These are phyloP conservation scores for Schizothorax lantsangensis DNA, from an alignment of 2,797 vertebrate species.

Conservation along the genomic window DNA sequence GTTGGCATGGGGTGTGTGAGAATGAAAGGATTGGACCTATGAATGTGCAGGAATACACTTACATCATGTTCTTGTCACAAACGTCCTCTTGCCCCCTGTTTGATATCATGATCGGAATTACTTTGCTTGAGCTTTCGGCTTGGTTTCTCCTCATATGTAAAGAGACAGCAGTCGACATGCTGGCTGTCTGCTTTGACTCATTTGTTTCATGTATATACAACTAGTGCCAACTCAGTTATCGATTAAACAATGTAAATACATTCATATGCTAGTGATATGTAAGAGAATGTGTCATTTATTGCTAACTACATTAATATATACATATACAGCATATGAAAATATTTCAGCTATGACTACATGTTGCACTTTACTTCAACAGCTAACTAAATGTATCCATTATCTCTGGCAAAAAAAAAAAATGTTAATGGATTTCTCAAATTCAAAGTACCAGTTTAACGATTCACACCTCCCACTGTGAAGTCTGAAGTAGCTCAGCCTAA, in stretches of 20 bases:
- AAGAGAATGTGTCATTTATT: background rate
- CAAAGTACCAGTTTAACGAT: conserved; percentile 6
- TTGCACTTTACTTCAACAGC: background rate
- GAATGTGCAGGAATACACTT: conserved; percentile 17
- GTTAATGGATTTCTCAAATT: conserved; percentile 3
- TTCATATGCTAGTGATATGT: background rate
- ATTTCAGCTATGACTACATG: background rate
- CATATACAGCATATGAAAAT: background rate
- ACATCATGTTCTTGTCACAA: conserved; percentile 35
- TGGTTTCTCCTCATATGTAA: conserved; percentile 41
- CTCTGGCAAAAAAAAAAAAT: background rate
- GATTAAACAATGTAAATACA: background rate
- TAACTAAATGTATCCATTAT: conserved; percentile 4
- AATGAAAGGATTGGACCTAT: conserved; percentile 56
- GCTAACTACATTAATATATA: background rate
- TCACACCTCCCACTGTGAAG: conserved; percentile 22
- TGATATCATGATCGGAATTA: conserved; percentile 45
- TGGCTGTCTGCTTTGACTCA: background rate
- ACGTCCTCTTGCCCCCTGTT: conserved; percentile 46
- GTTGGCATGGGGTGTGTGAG: conserved; percentile 48
- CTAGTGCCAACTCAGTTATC: background rate
- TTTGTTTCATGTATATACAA: background rate
- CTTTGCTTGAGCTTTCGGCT: conserved; percentile 50
- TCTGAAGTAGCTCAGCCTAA: conserved; percentile 41
- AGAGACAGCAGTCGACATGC: background rate